phyloP scores from a whole-genome alignment of 2,888 invertebrate genomes.

The Neoscelio sp. region DNA sequence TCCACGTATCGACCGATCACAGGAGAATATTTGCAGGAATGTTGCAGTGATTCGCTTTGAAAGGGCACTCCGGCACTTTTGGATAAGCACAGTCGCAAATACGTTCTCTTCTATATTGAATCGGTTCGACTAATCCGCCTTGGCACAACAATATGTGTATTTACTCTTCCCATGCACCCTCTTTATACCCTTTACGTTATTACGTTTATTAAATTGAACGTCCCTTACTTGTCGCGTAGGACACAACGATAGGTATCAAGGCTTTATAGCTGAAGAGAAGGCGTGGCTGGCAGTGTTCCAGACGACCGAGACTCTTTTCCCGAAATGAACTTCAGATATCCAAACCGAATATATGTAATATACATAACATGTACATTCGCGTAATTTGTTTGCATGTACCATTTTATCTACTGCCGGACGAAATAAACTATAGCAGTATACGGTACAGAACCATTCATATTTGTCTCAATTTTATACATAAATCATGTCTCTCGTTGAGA shows the following conservation, averaged over 20 bases:
- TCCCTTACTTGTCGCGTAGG: slow-evolving; percentile 70
- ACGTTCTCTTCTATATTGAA: too few species aligned
- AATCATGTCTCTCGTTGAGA: too few species aligned
- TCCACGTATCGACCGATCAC: slow-evolving; percentile 87
- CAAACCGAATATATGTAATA: slow-evolving; percentile 56
- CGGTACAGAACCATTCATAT: too few species aligned
- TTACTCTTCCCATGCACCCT: too few species aligned
- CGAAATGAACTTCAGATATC: slow-evolving; percentile 67
- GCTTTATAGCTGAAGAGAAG: slow-evolving; percentile 74
- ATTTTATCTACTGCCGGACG: too few species aligned
- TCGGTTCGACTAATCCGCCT: too few species aligned
- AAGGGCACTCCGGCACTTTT: slow-evolving; percentile 85
- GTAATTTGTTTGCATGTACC: slow-evolving; percentile 31
- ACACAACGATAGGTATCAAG: slow-evolving; percentile 72
- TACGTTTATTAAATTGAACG: slow-evolving; percentile 82
- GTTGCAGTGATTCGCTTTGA: slow-evolving; percentile 83
- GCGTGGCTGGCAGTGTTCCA: slow-evolving; percentile 79
- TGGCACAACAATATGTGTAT: too few species aligned
- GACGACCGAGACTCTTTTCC: slow-evolving; percentile 62
- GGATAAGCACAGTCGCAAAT: too few species aligned
- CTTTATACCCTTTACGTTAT: slow-evolving; percentile 81
- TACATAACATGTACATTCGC: slow-evolving; percentile 33
- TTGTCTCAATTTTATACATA: too few species aligned
- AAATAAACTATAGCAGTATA: too few species aligned
- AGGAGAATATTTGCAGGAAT: slow-evolving; percentile 87